Percentiles rank a stretch among this genome's conserved stretches.
These are phyloP conservation scores for Salvator merianae DNA, from an alignment of 2,113 vertebrate species.

Conservation along the genomic window DNA sequence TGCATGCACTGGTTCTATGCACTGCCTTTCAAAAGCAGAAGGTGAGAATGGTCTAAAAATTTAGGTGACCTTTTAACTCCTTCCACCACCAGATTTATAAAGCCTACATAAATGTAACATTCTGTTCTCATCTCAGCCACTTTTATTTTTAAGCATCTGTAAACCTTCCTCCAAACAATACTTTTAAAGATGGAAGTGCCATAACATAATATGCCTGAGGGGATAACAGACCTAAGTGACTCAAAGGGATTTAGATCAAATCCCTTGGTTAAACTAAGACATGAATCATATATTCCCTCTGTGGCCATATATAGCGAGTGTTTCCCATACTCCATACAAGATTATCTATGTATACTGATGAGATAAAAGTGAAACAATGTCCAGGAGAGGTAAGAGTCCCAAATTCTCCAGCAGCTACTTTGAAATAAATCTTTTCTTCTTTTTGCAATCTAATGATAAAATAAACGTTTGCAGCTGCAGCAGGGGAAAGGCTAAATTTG, in stretches of 20 bases:
- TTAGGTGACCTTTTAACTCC: not conserved
- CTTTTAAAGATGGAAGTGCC: not conserved
- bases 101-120: not conserved
- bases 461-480: no score
- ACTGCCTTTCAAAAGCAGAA: not conserved
- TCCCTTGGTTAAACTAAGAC: not conserved
- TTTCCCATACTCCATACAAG: not conserved
- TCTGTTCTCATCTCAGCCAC: not conserved
- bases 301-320: slow-evolving; percentile 3
- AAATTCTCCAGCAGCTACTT: not conserved
- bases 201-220: not conserved
- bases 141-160: not conserved
- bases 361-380: not conserved
- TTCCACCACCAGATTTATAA: not conserved
- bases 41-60: not conserved
- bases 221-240: not conserved
- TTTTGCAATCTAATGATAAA: no score
- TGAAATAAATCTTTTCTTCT: not conserved
- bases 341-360: not conserved
- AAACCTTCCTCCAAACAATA: not conserved
- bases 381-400: not conserved
- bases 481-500: no score
- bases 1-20: not conserved
- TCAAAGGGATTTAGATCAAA: slow-evolving; percentile 9
- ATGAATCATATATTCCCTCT: slow-evolving; percentile 15